phyloP scores from a whole-genome alignment of 2,888 invertebrate genomes.

The Microctonus hyperodae region DNA sequence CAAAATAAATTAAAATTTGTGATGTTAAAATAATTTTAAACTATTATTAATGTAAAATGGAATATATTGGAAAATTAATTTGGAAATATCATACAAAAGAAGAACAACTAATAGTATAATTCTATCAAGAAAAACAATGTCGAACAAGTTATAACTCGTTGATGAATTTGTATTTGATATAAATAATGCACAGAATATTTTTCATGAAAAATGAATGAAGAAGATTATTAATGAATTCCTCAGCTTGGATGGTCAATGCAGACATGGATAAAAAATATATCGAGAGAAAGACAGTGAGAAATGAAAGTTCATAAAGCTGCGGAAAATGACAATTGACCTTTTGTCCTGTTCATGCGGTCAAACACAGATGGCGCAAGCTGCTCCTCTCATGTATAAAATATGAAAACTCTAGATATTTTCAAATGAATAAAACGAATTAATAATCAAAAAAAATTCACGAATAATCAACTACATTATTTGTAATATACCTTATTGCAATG shows the following conservation, averaged over 20 bases:
- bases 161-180: too few species aligned
- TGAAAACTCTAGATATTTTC: neutral
- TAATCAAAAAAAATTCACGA: neutral
- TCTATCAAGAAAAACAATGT: too few species aligned
- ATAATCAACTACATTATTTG: too few species aligned
- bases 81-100: too few species aligned
- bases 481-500: too few species aligned
- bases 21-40: too few species aligned
- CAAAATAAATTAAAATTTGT: too few species aligned
- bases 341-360: neutral
- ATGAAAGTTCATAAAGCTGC: too few species aligned
- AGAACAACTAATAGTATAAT: too few species aligned
- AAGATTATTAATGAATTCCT: neutral
- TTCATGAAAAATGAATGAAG: neutral
- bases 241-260: neutral
- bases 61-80: too few species aligned
- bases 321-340: neutral
- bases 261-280: neutral
- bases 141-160: too few species aligned
- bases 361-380: neutral
- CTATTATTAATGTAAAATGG: too few species aligned
- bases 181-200: neutral
- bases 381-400: neutral
- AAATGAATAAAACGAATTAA: neutral
- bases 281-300: neutral